phyloP scores from a whole-genome alignment of 2,113 vertebrate genomes.

The Thamnaconus septentrionalis region DNA sequence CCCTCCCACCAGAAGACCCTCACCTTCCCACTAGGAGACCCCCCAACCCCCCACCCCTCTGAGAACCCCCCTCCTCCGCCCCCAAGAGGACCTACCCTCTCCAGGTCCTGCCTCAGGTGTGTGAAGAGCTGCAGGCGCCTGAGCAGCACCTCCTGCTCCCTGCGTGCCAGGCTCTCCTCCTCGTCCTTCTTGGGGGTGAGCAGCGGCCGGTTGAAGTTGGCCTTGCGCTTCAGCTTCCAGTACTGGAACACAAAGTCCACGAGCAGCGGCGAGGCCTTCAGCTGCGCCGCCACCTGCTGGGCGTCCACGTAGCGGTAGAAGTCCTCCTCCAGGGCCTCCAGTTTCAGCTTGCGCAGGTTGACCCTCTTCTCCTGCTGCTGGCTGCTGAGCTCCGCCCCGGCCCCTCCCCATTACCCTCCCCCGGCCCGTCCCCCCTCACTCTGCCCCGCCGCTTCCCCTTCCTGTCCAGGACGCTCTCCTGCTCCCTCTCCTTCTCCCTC shows the following conservation, averaged over 20 bases:
- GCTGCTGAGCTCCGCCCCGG: conserved; percentile 67
- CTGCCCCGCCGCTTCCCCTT: conserved; percentile 48
- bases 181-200: conserved; percentile 95
- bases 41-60: background rate
- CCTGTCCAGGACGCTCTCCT: conserved; percentile 19
- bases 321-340: conserved; percentile 93
- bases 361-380: conserved; percentile 83
- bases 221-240: conserved; percentile 96
- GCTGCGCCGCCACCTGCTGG: conserved; percentile 80
- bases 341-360: conserved; percentile 88
- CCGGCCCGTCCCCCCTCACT: conserved; percentile 41
- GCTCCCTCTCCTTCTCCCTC: background rate
- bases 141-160: conserved; percentile 93
- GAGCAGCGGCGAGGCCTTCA: conserved; percentile 79
- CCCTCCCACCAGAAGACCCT: background rate
- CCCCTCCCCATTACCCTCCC: conserved; percentile 11
- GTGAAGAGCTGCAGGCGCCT: conserved; percentile 94
- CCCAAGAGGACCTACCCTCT: conserved; percentile 82
- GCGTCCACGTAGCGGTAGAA: conserved; percentile 89
- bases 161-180: conserved; percentile 92
- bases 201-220: conserved; percentile 93
- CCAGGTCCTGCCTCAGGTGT: conserved; percentile 94
- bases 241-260: conserved; percentile 95
- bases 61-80: no score
- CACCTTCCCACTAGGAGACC: background rate